Base-by-base conservation (phyloP, 1,140 invertebrate species). In the Zaprionus camerounensis region DNA sequence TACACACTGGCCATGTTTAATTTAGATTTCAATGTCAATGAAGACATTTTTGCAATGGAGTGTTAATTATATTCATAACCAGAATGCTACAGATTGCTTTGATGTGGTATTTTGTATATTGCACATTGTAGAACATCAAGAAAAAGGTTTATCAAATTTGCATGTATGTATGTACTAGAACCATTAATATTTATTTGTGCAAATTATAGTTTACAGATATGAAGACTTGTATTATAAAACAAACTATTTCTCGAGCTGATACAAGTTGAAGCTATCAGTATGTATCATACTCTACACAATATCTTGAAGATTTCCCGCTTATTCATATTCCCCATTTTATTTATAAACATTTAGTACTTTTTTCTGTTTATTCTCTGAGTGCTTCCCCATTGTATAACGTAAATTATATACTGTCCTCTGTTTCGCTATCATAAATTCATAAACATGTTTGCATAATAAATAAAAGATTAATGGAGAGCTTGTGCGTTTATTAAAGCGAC, bases 391-490 rank as follows among this genome's bases (percentile, higher is more conserved):
- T 66, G 34, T 36, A 49, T 22, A 24, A 24, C 12, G 63, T 58
- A 73, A 75, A 70, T 80, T 24, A 62, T 58, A 20, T 17, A n/a
- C 22, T 65, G 12, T 56, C 6, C 11, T 26, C 6, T 24, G 36
- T 46, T 44, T 62, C 31, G 13, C 57, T 38, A 56, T 63, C 49
- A 57, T 56, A 62, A 36, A 26, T 70, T 58, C 34, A 57, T 65
- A 55, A 38, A 28, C n/a, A 77, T 82, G 71, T 87, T 78, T 77
- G 44, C 36, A 41, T 49, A 73, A 72, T 73, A 72, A 83, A 83
- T 80, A 72, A 15, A 53, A 78, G 70, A 81, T 70, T 69, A 63
- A 51, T 64, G 9, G 20, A 2, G 5, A 17, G 24, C 55, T 44
- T 26, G 64, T 70, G 34, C 41, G 82, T 56, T 38, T 55, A 53